Evolutionary conservation across 1,140 invertebrate species (phyloP), one percentile per base, ranked within the genome.

Genomic region (Eubasilissa regina): DNA sequence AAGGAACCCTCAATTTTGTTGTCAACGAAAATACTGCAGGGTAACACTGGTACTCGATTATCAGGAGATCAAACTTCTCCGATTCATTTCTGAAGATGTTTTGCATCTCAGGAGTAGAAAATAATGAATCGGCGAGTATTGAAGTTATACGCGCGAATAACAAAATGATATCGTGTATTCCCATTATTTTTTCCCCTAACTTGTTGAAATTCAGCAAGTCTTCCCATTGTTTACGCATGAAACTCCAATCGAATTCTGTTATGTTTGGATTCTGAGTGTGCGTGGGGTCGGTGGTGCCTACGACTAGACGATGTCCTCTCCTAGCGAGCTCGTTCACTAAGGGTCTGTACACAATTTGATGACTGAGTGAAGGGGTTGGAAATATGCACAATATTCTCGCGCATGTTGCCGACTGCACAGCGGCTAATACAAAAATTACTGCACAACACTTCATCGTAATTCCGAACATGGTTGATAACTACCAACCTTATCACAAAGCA

Each of bases 241-340:
- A 79, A 84, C 83, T 51, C 84, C 84, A 0, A 85, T 86, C 84
- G 4, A 86, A 83, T 84, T 86, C 84, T 44, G 82, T 86, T 8
- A 85, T 64, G 79, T 87, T 64, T 78, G 3, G 19, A 75, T 21
- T 86, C 82, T 55, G 87, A 70, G 21, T 60, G 44, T 64, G 77
- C 0, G 19, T 78, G 15, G 86, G 86, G 74, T 86, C 83, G 45
- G 87, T 75, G 21, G 86, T 87, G 0, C 86, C 73, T 4, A 86
- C 79, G 10, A 86, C 86, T 0, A 91, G n/a, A 8, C 75, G 62
- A 44, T 79, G 77, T 10, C 77, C 77, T 21, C 77, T 79, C 25
- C 17, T 60, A 17, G 68, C 66, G 8, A 79, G 45, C 15, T 81
- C 66, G 86, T 83, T 75, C 87, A 87, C 35, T 11, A 79, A 55